These are phyloP conservation scores for Palloptera scutellata DNA, from an alignment of 2,888 invertebrate genomes.

Conservation along the genomic window DNA sequence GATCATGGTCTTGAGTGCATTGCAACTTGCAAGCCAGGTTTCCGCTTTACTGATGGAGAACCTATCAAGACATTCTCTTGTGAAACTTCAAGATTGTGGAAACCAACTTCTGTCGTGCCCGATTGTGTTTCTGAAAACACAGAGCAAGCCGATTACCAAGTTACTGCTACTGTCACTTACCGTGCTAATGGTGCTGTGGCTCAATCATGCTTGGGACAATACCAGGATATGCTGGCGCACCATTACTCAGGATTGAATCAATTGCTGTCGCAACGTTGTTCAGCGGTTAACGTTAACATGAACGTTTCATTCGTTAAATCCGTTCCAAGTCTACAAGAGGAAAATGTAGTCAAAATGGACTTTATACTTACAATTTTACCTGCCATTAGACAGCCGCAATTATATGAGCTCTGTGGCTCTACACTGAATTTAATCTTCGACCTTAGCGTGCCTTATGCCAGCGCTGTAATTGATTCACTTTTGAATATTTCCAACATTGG, in stretches of 20 bases:
- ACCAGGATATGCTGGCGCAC: slow-evolving; percentile 82
- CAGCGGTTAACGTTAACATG: slow-evolving; percentile 93
- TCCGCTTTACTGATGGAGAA: slow-evolving; percentile 89
- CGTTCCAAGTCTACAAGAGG: slow-evolving; percentile 80
- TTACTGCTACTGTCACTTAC: slow-evolving; percentile 85
- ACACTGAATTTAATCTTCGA: slow-evolving; percentile 94
- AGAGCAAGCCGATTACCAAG: slow-evolving; percentile 93
- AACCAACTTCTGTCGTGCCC: slow-evolving; percentile 88
- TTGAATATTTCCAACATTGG: slow-evolving; percentile 89
- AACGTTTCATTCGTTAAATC: slow-evolving; percentile 90
- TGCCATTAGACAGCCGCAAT: slow-evolving; percentile 85
- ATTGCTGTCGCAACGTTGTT: slow-evolving; percentile 88
- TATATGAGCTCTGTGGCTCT: slow-evolving; percentile 94
- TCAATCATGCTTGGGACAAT: slow-evolving; percentile 82
- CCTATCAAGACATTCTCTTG: slow-evolving; percentile 87
- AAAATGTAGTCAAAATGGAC: slow-evolving; percentile 89
- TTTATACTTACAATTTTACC: slow-evolving; percentile 89
- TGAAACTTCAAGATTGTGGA: slow-evolving; percentile 82
- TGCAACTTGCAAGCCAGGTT: slow-evolving; percentile 88
- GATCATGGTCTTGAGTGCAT: slow-evolving; percentile 85
- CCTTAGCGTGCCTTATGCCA: slow-evolving; percentile 90
- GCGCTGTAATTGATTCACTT: slow-evolving; percentile 86
- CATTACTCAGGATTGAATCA: slow-evolving; percentile 82
- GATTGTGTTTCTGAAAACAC: slow-evolving; percentile 96
- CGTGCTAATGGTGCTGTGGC: slow-evolving; percentile 91